Evolutionary conservation across 2,113 vertebrate species (phyloP).

Genomic region (Sinocyclocheilus rhinocerous): DNA sequence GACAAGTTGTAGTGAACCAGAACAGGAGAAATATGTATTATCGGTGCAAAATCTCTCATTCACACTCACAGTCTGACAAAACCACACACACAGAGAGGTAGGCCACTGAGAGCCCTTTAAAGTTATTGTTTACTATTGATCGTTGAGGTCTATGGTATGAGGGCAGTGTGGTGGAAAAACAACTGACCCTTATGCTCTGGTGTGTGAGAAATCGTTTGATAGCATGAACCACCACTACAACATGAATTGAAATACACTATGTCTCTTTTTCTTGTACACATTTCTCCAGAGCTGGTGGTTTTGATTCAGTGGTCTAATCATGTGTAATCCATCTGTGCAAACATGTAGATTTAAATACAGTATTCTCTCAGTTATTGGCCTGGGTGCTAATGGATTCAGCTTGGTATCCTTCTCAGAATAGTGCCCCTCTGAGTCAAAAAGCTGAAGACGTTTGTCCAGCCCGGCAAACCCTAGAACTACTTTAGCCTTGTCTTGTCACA

Average conservation of each 20-base stretch:
- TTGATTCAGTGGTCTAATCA: slow-evolving; percentile 17
- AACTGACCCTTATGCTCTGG: slow-evolving; percentile 40
- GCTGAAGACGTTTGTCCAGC: neutral
- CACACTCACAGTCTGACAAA: neutral
- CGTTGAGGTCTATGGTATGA: slow-evolving; percentile 25
- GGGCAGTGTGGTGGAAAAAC: slow-evolving; percentile 49
- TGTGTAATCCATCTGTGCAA: neutral
- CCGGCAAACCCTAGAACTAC: neutral
- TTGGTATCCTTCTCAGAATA: neutral
- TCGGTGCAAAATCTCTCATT: neutral
- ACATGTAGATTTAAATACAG: neutral
- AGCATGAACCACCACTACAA: slow-evolving; percentile 7
- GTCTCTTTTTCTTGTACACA: slow-evolving; percentile 6
- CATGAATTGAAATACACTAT: slow-evolving; percentile 6
- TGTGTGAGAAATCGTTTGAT: slow-evolving; percentile 34
- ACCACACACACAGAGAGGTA: slow-evolving; percentile 28
- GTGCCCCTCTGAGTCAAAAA: neutral
- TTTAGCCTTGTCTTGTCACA: neutral
- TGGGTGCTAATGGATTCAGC: neutral
- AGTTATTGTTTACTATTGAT: slow-evolving; percentile 57
- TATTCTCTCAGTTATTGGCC: neutral
- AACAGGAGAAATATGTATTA: slow-evolving; percentile 35
- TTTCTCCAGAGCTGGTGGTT: neutral
- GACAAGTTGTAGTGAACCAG: neutral
- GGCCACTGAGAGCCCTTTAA: slow-evolving; percentile 49